Base-by-base conservation (phyloP, 2,888 invertebrate genomes). In the Chloroclysta siterata region DNA sequence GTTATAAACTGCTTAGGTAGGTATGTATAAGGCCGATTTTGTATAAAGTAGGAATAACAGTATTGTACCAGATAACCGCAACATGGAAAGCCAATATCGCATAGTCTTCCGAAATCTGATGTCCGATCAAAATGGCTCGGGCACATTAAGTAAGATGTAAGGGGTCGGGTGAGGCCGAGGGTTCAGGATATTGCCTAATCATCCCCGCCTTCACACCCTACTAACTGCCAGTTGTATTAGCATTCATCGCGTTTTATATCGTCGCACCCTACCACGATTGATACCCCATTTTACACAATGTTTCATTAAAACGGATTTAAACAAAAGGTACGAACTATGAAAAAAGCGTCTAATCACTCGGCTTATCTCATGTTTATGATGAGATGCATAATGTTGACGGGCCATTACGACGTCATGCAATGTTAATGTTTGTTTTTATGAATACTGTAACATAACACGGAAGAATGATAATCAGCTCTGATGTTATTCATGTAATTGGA, bases 181-280 rank as follows among this genome's bases (percentile, higher is more conserved):
- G 90, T 80, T 77, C 83, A 84, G 89, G 88, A 90, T 91, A 92
- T 93, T 91, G 92, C 90, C 92, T 89, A 90, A 92, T 93, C 92
- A 93, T 90, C 81, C 88, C 85, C 83, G 85, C 88, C 81, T 88
- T 89, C 90, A 83, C 91, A 88, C 92, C 90, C 91, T 87, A 86
- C 87, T 88, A 88, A 87, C 88, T 82, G 89, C 84, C 86, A 84
- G 90, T 90, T 93, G 91, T 91, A 92, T 92, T 90, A 91, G 84
- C 81, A 91, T 91, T 91, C 90, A 92, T 90, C 85, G 88, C 82
- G 77, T 85, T 84, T 80, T 81, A 80, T 75, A 79, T 76, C 75
- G 74, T 53, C 59, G 59, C 64, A 54, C 68, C 70, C 68, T 80
- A 72, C 81, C 78, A 82, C 72, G 78, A 87, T 88, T 87, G 89